These are phyloP conservation scores for Pitangus sulphuratus DNA, from an alignment of 2,797 vertebrate species.

Conservation along the genomic window DNA sequence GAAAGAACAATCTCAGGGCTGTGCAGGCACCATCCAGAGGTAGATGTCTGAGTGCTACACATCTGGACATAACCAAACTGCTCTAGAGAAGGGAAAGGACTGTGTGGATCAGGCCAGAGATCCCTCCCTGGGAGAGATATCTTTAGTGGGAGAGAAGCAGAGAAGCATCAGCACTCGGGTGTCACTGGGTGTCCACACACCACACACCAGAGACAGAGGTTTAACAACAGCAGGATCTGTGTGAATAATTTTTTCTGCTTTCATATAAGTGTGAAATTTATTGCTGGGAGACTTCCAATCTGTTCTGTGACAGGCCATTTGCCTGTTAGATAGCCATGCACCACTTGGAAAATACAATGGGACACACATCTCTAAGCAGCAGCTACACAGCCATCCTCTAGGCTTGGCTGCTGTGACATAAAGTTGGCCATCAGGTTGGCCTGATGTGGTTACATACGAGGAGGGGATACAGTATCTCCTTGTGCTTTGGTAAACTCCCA, in stretches of 20 bases:
- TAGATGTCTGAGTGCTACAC: background rate
- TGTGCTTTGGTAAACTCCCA: background rate
- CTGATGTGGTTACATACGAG: accelerated
- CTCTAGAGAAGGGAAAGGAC: background rate
- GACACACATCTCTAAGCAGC: background rate
- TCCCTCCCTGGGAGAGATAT: background rate
- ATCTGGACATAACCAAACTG: background rate
- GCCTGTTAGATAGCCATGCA: background rate
- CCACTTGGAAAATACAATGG: background rate
- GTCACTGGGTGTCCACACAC: background rate
- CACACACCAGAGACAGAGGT: background rate
- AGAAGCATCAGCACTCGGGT: background rate
- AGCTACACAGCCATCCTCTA: background rate
- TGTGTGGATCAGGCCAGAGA: background rate
- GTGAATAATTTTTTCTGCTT: background rate
- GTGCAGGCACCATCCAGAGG: background rate
- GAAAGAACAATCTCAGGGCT: background rate
- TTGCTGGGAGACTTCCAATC: background rate
- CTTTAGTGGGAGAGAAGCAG: background rate
- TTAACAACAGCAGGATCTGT: background rate
- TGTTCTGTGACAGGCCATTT: background rate
- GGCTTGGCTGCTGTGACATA: background rate
- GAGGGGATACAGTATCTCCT: background rate
- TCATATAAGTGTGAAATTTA: background rate
- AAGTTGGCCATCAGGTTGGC: background rate